Base-by-base conservation (phyloP, 2,888 invertebrate genomes). In the Agrotis ipsilon region DNA sequence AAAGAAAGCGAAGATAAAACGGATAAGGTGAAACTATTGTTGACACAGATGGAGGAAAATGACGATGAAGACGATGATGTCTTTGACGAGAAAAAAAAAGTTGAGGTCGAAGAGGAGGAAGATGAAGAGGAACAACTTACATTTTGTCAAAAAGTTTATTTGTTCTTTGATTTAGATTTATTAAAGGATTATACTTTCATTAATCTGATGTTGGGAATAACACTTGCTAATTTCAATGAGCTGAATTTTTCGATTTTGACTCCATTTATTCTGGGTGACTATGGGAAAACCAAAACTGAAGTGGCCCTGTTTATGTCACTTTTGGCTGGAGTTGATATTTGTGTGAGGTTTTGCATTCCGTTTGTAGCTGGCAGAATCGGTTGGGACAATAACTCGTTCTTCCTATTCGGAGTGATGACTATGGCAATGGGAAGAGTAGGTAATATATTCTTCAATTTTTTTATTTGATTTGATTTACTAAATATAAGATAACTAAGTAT, bases 201-300 rank as follows among this genome's bases (percentile, higher is more conserved):
- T 3, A 98, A 97, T 85, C 93, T 98, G 18, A 97, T 98, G 96
- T 88, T 98, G 66, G 98, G 98, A 1, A 94, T 98, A 60, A 98
- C 97, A 0, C 92, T 98, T 51, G 97, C 97, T 0, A 97, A 97
- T 86, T 98, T 98, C 84, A 97, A 97, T 6, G 98, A 98, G 90
- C 85, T 98, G 9, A 98, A 98, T 89, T 98, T 98, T 88, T 97
- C 98, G 2, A 96, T 98, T 61, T 87, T 98, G 61, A 98, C 97
- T 0, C 98, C 98, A 1, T 97, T 98, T 78, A 97, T 98, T 81
- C 92, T 98, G n/a, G 96, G 96, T 21, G 98, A 98, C 85, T 97
- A 97, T 84, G 97, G 97, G 0, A 97, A 97, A 83, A 92, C 92
- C 1, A 96, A 96, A 82, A 85, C 94, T 5, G 94, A 98, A 91